Evolutionary conservation across 2,113 vertebrate species (phyloP).

Genomic region (Nyctibius bracteatus): DNA sequence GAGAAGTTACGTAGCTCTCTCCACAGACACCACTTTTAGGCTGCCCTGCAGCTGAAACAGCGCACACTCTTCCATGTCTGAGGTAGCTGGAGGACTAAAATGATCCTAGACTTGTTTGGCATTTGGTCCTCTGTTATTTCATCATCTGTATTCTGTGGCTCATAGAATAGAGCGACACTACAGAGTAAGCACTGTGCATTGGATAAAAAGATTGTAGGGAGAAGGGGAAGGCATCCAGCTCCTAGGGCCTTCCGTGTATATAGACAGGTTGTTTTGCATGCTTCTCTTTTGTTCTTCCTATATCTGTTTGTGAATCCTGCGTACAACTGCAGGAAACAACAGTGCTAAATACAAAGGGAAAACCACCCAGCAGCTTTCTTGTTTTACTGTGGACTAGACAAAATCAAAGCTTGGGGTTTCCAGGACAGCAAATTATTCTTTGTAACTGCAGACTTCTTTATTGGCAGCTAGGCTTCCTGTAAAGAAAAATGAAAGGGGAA

Average conservation of each 20-base stretch:
- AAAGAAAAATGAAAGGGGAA: not conserved
- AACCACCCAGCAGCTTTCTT: not conserved
- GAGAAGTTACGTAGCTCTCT: not conserved
- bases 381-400: not conserved
- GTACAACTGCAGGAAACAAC: not conserved
- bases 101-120: not conserved
- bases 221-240: not conserved
- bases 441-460: not conserved
- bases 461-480: not conserved
- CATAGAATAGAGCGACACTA: fast-evolving
- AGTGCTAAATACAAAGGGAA: not conserved
- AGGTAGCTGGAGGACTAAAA: not conserved
- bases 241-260: not conserved
- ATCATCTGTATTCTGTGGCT: not conserved
- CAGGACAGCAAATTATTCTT: constrained; percentile 2
- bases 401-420: constrained; percentile 23
- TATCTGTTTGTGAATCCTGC: not conserved
- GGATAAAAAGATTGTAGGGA: not conserved
- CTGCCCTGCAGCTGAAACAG: not conserved
- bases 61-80: not conserved
- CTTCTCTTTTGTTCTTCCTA: not conserved
- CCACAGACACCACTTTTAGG: not conserved
- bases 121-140: not conserved
- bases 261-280: not conserved
- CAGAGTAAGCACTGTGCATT: fast-evolving